Evolutionary conservation across 2,888 invertebrate genomes (phyloP).

Genomic region (Scelioninae gen. 1): DNA sequence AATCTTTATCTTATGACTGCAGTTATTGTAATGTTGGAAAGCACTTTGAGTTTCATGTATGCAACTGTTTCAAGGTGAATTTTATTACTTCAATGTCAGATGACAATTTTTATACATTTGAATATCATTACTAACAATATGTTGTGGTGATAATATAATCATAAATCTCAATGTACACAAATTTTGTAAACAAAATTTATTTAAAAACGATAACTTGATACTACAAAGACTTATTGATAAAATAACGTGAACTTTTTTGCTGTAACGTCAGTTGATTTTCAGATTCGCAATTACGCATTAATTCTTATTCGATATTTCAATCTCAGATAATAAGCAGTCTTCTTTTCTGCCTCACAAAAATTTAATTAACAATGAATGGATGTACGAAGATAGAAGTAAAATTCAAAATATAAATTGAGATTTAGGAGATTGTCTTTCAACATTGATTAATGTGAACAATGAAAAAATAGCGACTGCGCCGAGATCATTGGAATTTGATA

Average conservation of each 20-base stretch:
- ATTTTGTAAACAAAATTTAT: too few species aligned
- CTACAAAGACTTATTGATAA: too few species aligned
- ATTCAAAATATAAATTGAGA: constrained; percentile 12
- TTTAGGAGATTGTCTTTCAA: too few species aligned
- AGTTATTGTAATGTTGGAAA: constrained; percentile 11
- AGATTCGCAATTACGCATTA: too few species aligned
- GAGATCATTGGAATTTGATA: too few species aligned
- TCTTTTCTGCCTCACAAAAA: constrained; percentile 14
- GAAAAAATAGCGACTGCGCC: too few species aligned
- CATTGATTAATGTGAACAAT: constrained; percentile 17
- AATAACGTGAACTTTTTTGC: too few species aligned
- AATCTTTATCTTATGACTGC: constrained; percentile 31
- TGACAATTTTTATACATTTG: not conserved
- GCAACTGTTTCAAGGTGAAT: not conserved
- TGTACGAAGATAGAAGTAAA: not conserved
- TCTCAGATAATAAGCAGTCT: not conserved
- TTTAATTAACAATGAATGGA: constrained; percentile 11
- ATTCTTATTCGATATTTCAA: constrained; percentile 11
- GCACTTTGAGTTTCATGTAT: not conserved
- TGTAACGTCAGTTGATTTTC: too few species aligned
- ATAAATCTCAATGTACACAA: constrained; percentile 18
- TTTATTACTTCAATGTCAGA: not conserved
- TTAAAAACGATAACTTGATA: too few species aligned
- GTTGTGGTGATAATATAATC: constrained; percentile 5
- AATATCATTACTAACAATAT: too few species aligned